Conservation (phyloP, 2,113 vertebrate species). For the Piprites chloris region DNA sequence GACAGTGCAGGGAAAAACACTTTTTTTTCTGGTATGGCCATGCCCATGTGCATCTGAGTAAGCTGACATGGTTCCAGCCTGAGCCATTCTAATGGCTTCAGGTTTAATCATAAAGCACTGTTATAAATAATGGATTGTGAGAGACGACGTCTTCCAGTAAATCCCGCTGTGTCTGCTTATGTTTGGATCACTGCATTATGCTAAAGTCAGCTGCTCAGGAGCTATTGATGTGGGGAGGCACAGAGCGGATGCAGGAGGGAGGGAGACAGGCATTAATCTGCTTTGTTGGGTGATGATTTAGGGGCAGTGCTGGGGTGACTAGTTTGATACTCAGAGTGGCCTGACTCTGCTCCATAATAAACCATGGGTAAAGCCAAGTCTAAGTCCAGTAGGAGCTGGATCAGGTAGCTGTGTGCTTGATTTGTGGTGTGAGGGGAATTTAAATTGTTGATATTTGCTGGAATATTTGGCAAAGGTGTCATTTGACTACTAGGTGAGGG, state of each 20-base stretch:
- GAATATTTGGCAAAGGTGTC: background rate
- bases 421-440: background rate
- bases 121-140: constrained; percentile 60
- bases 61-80: background rate
- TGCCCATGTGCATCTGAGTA: background rate
- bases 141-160: constrained; percentile 38
- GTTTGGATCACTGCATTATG: constrained; percentile 49
- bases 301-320: background rate
- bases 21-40: background rate
- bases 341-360: background rate
- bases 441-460: background rate
- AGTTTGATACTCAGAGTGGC: background rate
- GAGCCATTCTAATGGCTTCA: constrained; percentile 25
- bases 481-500: background rate
- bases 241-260: fast-evolving
- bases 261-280: background rate
- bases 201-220: constrained; percentile 28
- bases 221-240: background rate
- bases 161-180: constrained; percentile 4
- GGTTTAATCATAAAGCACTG: constrained; percentile 28
- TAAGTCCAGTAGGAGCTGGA: background rate
- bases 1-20: background rate
- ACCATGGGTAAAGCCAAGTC: background rate
- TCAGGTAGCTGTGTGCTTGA: background rate
- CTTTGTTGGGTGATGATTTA: background rate